Evolutionary conservation across 2,888 invertebrate genomes (phyloP).

Genomic region (Gymnosoma rotundatum): DNA sequence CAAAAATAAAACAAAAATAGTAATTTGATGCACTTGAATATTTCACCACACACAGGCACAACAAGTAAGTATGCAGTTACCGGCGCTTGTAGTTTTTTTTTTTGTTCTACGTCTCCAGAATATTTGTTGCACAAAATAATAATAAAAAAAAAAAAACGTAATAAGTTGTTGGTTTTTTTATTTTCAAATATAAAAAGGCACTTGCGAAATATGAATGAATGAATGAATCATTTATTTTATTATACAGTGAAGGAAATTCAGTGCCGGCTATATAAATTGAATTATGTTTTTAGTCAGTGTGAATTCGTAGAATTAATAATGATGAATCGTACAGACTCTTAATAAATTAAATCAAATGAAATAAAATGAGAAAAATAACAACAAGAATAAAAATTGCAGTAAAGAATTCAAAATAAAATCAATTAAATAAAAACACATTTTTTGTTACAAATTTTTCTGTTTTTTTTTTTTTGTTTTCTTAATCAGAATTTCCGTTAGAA

Average conservation of each 20-base stretch:
- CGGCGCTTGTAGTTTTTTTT: conserved; percentile 51
- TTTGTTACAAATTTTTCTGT: not conserved
- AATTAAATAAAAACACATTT: conserved; percentile 59
- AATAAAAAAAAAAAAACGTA: conserved; percentile 10
- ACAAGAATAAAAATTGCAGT: conserved; percentile 14
- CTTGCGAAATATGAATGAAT: conserved; percentile 54
- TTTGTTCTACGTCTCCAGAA: conserved; percentile 42
- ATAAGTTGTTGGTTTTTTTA: not conserved
- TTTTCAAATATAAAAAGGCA: conserved; percentile 20
- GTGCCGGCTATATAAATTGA: conserved; percentile 26
- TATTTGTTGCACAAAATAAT: conserved; percentile 22
- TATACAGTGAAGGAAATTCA: conserved; percentile 13
- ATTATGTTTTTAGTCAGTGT: conserved; percentile 53
- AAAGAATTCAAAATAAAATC: conserved; percentile 31
- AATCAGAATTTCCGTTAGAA: conserved; percentile 53
- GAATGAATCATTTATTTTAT: conserved; percentile 48
- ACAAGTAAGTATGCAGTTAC: conserved; percentile 42
- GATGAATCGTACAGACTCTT: conserved; percentile 58
- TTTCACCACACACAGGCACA: conserved; percentile 32
- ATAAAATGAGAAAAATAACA: conserved; percentile 28
- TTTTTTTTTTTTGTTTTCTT: conserved; percentile 13
- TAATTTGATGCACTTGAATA: conserved; percentile 64
- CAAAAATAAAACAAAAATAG: conserved; percentile 22
- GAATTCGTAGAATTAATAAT: conserved; percentile 56
- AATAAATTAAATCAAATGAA: conserved; percentile 56